A percentile compares a stretch with the other conserved stretches of the same genome.
These are phyloP conservation scores for Pelecanoides urinatrix DNA, from an alignment of 2,113 vertebrate species.

Conservation along the genomic window DNA sequence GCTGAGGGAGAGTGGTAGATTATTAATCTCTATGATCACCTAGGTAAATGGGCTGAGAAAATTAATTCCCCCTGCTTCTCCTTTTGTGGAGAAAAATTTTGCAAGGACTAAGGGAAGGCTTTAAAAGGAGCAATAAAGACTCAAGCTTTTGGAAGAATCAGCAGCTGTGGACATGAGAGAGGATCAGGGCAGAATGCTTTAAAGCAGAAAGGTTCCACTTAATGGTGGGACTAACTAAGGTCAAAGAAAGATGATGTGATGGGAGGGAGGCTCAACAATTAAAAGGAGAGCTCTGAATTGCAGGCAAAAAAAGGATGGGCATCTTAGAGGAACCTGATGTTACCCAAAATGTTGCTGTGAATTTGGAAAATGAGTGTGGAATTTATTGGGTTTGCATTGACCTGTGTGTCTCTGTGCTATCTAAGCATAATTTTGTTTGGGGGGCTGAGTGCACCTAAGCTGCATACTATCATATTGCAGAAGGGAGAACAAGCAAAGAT, in stretches of 20 bases:
- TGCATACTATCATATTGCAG: background rate
- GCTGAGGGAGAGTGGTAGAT: background rate
- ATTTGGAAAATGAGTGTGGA: background rate
- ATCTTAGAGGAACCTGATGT: background rate
- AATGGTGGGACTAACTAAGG: background rate
- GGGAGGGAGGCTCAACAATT: background rate
- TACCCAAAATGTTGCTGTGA: background rate
- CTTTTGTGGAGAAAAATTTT: background rate
- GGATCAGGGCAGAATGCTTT: background rate
- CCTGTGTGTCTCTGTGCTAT: background rate
- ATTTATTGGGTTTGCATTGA: background rate
- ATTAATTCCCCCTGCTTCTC: background rate
- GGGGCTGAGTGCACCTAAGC: background rate
- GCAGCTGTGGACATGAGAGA: background rate
- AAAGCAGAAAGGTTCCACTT: background rate
- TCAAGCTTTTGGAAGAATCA: background rate
- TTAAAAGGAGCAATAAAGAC: background rate
- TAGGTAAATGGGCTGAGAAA: background rate
- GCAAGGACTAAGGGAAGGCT: background rate
- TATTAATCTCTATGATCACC: background rate
- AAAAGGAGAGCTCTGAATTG: background rate
- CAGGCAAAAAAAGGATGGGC: background rate
- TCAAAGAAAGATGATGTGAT: background rate
- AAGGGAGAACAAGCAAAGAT: constrained; percentile 9
- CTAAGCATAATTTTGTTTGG: background rate